Conservation (phyloP, 2,888 invertebrate genomes). For the Ochlodes sylvanus region DNA sequence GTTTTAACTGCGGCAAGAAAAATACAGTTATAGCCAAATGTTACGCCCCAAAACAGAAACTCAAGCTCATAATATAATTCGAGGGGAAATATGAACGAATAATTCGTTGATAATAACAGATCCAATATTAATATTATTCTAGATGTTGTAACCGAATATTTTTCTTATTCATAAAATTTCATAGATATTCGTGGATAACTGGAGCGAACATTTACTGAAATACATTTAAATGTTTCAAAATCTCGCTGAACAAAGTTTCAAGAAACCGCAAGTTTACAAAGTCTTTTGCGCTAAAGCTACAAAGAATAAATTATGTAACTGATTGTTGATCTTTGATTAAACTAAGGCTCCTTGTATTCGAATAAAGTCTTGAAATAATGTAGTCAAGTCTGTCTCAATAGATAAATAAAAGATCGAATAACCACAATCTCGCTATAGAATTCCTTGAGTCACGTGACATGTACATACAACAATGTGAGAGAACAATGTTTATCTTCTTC, state of each 20-base stretch:
- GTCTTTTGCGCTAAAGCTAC: conserved; percentile 40
- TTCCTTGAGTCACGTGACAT: neutral
- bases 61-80: conserved; percentile 56
- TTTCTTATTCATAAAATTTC: conserved; percentile 29
- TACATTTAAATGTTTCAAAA: conserved; percentile 25
- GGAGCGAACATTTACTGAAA: conserved; percentile 9
- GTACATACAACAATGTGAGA: no score
- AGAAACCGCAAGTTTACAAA: conserved; percentile 38
- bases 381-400: neutral
- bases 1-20: conserved; percentile 57
- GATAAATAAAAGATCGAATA: neutral
- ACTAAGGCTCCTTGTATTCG: conserved; percentile 35
- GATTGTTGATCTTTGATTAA: conserved; percentile 39
- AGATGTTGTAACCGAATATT: conserved; percentile 26
- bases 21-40: conserved; percentile 79
- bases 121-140: conserved; percentile 57
- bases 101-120: conserved; percentile 6
- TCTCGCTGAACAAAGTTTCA: conserved; percentile 22
- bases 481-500: no score
- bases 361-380: conserved; percentile 22
- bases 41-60: conserved; percentile 72
- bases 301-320: conserved; percentile 40
- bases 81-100: conserved; percentile 65
- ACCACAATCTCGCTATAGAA: neutral
- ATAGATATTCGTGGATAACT: conserved; percentile 6